These are phyloP conservation scores for Epizoanthus fatuus DNA, from an alignment of 92 coral and sea anemone genomes.

Conservation along the genomic window DNA sequence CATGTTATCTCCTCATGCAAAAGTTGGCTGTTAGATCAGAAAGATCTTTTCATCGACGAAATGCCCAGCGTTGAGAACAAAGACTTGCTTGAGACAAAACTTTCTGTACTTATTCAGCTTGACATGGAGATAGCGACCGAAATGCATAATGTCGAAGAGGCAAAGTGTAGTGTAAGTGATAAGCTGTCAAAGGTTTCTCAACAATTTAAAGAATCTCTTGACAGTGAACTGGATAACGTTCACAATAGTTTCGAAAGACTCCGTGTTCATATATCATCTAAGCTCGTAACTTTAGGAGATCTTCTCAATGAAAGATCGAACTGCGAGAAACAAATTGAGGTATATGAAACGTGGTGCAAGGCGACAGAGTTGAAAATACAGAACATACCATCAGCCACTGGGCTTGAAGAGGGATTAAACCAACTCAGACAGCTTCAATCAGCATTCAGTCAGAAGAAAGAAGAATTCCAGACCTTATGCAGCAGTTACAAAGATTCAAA, in stretches of 20 bases:
- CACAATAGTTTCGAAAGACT: constrained; percentile 57
- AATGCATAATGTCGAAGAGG: constrained; percentile 51
- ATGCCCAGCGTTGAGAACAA: constrained; percentile 39
- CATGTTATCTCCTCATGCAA: constrained; percentile 65
- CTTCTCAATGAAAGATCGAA: constrained; percentile 45
- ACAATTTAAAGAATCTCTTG: constrained; percentile 60
- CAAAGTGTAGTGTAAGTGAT: constrained; percentile 54
- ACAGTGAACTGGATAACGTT: constrained; percentile 66
- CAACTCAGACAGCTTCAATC: constrained; percentile 52
- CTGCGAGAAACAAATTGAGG: constrained; percentile 53
- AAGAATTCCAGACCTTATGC: constrained; percentile 42
- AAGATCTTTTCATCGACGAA: constrained; percentile 44
- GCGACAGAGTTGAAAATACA: constrained; percentile 43
- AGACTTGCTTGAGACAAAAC: constrained; percentile 53
- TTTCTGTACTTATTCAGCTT: constrained; percentile 54
- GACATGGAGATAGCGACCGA: constrained; percentile 43
- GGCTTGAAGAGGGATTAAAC: constrained; percentile 48
- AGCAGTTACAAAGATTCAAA: constrained; percentile 20
- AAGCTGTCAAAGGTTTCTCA: constrained; percentile 60
- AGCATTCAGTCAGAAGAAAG: constrained; percentile 40
- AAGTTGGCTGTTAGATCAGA: constrained; percentile 74
- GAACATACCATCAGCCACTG: not conserved
- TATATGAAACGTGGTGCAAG: constrained; percentile 59
- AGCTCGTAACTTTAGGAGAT: constrained; percentile 47
- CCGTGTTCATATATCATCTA: constrained; percentile 48